These are phyloP conservation scores for Platynereis dumerilii DNA, from an alignment of 2,888 invertebrate species.

Conservation along the genomic window DNA sequence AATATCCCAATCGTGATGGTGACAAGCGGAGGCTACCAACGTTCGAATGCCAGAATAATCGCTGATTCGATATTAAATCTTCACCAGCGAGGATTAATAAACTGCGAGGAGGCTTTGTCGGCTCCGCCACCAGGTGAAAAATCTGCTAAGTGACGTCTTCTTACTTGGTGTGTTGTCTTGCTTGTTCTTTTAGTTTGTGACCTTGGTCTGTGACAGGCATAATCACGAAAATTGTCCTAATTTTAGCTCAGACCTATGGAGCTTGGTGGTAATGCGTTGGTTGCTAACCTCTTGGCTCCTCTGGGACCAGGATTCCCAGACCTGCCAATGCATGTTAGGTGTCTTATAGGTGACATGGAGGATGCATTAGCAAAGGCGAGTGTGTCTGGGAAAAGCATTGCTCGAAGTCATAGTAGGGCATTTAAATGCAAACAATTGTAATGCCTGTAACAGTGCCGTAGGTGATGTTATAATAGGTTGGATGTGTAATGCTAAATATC, in stretches of 20 bases:
- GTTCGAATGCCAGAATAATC: constrained; percentile 79
- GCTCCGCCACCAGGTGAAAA: constrained; percentile 13
- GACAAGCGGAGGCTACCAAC: constrained; percentile 86
- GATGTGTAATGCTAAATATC: background rate
- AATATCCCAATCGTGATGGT: constrained; percentile 84
- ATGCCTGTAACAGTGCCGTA: background rate
- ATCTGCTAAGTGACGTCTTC: background rate
- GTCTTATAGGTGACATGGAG: no score
- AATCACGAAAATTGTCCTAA: no score
- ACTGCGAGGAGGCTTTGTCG: constrained; percentile 22
- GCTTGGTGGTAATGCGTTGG: no score
- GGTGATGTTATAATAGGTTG: background rate
- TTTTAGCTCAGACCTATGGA: no score
- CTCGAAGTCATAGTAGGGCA: no score
- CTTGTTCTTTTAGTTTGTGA: no score
- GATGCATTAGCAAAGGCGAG: no score
- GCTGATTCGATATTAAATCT: constrained; percentile 85
- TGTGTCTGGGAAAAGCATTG: no score
- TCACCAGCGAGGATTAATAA: constrained; percentile 64
- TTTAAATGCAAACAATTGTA: background rate
- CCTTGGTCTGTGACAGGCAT: no score
- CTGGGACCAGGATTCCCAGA: no score
- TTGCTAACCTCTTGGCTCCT: no score
- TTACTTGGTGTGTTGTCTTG: background rate
- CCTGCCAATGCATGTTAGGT: no score